phyloP scores from a whole-genome alignment of 2,888 invertebrate genomes.

The Mesorhabditis sp. region DNA sequence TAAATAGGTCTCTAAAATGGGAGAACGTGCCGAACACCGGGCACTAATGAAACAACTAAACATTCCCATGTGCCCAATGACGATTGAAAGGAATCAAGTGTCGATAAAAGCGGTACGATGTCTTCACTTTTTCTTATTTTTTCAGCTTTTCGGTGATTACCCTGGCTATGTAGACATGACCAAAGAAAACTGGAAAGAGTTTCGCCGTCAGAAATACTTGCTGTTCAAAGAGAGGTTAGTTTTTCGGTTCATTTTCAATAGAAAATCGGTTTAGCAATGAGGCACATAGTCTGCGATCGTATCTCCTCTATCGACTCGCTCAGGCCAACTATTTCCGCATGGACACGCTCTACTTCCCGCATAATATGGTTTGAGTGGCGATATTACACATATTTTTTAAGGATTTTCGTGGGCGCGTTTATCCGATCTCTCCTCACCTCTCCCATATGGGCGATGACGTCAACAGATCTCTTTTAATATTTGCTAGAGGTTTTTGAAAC shows the following conservation, averaged over 20 bases:
- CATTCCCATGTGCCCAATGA: too few relatives aligned
- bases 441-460: slow-evolving; percentile 90
- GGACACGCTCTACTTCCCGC: slow-evolving; percentile 66
- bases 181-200: not conserved
- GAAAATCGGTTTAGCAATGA: slow-evolving; percentile 35
- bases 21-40: too few relatives aligned
- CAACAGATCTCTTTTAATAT: slow-evolving; percentile 78
- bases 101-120: too few relatives aligned
- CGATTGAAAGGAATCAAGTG: not conserved
- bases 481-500: slow-evolving; percentile 68
- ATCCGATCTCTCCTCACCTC: slow-evolving; percentile 91
- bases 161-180: not conserved
- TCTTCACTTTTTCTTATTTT: too few relatives aligned
- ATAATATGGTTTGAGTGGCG: slow-evolving; percentile 77
- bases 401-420: slow-evolving; percentile 81
- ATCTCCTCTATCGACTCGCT: slow-evolving; percentile 48
- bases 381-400: not conserved
- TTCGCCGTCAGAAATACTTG: not conserved
- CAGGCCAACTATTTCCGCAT: slow-evolving; percentile 48
- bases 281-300: slow-evolving; percentile 47
- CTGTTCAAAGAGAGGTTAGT: not conserved
- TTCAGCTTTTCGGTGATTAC: not conserved
- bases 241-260: too few relatives aligned
- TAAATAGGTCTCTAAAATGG: too few relatives aligned
- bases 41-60: too few relatives aligned